Conservation (phyloP, 2,797 vertebrate species). For the Chiroxiphia lanceolata region DNA sequence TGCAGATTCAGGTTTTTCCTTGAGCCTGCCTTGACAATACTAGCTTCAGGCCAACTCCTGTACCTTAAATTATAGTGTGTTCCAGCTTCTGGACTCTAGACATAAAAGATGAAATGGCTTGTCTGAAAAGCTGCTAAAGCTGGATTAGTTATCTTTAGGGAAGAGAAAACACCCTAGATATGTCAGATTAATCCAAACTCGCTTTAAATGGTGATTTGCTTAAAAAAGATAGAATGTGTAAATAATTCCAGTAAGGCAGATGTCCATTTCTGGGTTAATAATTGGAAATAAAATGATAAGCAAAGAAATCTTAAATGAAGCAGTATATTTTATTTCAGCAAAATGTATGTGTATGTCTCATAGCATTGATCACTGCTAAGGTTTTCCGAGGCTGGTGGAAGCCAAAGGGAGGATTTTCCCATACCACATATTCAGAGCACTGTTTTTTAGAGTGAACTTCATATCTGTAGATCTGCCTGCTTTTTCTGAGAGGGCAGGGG, state of each 20-base stretch:
- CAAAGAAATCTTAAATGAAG: background rate
- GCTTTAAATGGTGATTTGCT: background rate
- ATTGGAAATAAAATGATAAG: background rate
- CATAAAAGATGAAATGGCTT: background rate
- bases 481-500: background rate
- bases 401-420: background rate
- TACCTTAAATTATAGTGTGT: background rate
- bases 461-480: background rate
- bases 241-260: background rate
- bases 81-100: background rate
- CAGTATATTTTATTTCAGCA: background rate
- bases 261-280: background rate
- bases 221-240: background rate
- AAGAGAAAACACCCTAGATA: background rate
- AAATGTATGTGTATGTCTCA: background rate
- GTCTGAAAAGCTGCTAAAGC: background rate
- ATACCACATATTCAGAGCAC: background rate
- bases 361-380: background rate
- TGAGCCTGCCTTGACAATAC: background rate
- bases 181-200: background rate
- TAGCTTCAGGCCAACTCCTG: background rate
- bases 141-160: background rate
- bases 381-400: background rate
- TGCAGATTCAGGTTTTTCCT: background rate
- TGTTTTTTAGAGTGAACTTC: background rate